Conservation (phyloP, 2,797 vertebrate genomes). For the Eremophila alpestris region DNA sequence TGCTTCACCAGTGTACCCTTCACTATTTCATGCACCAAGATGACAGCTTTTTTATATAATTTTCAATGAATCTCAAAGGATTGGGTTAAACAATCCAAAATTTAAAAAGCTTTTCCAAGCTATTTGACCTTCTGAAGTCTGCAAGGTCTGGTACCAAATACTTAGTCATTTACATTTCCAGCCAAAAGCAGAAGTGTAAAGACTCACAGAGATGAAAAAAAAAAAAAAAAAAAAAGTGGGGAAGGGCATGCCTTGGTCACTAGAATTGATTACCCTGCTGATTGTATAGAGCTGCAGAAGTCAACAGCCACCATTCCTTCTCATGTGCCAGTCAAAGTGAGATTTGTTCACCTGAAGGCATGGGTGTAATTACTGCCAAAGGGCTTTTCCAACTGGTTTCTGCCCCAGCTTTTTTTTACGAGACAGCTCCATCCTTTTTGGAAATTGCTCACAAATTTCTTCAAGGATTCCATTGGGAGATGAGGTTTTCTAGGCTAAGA, state of each 20-base stretch:
- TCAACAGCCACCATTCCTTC: neutral
- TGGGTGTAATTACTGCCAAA: neutral
- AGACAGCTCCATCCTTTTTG: neutral
- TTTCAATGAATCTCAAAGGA: neutral
- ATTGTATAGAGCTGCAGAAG: neutral
- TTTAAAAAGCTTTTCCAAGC: neutral
- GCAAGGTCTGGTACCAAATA: constrained; percentile 12
- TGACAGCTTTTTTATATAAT: neutral
- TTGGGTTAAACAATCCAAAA: neutral
- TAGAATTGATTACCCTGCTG: neutral
- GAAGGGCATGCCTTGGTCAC: neutral
- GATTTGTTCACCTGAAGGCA: neutral
- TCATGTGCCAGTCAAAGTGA: neutral
- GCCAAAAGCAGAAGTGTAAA: constrained; percentile 1
- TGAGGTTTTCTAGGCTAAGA: constrained; percentile 65
- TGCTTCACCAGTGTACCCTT: neutral
- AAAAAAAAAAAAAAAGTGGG: neutral
- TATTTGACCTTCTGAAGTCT: constrained; percentile 19
- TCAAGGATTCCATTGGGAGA: constrained; percentile 52
- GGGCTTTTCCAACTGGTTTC: neutral
- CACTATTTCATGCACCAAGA: neutral
- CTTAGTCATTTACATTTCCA: constrained; percentile 33
- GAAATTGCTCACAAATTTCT: constrained; percentile 49
- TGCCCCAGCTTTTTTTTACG: neutral
- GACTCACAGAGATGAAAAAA: neutral